Evolutionary conservation across 2,888 invertebrate species (phyloP).

Genomic region (Boloria selene): DNA sequence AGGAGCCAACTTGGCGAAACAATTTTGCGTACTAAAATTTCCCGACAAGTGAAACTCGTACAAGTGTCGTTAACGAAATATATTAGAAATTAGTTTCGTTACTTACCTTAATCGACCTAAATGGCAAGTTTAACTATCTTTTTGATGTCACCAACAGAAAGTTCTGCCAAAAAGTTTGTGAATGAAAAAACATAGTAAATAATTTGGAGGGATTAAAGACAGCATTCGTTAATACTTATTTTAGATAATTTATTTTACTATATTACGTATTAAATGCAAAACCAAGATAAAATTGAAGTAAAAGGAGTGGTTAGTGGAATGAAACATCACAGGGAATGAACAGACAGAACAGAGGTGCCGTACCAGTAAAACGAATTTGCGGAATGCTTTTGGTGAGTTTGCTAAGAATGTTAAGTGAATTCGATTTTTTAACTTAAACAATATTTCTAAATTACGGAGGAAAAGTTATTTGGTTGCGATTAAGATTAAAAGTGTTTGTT

Average conservation of each 20-base stretch:
- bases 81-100: conserved; percentile 76
- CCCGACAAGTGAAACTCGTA: conserved; percentile 59
- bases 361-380: conserved; percentile 66
- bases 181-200: too few relatives aligned
- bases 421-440: conserved; percentile 1
- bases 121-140: conserved; percentile 64
- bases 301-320: conserved; percentile 82
- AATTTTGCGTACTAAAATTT: conserved; percentile 64
- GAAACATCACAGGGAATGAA: conserved; percentile 65
- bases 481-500: too few relatives aligned
- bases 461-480: too few relatives aligned
- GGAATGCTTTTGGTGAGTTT: conserved; percentile 70
- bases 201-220: too few relatives aligned
- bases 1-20: conserved; percentile 58
- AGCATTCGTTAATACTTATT: too few relatives aligned
- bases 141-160: conserved; percentile 53
- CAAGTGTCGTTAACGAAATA: conserved; percentile 75
- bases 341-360: conserved; percentile 52
- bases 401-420: conserved; percentile 30
- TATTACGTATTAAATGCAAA: not conserved
- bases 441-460: not conserved
- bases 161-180: too few relatives aligned
- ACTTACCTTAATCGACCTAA: conserved; percentile 68
- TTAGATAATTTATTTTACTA: not conserved
- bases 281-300: conserved; percentile 78